Evolutionary conservation across 2,113 vertebrate species (phyloP).

Genomic region (Solea solea): DNA sequence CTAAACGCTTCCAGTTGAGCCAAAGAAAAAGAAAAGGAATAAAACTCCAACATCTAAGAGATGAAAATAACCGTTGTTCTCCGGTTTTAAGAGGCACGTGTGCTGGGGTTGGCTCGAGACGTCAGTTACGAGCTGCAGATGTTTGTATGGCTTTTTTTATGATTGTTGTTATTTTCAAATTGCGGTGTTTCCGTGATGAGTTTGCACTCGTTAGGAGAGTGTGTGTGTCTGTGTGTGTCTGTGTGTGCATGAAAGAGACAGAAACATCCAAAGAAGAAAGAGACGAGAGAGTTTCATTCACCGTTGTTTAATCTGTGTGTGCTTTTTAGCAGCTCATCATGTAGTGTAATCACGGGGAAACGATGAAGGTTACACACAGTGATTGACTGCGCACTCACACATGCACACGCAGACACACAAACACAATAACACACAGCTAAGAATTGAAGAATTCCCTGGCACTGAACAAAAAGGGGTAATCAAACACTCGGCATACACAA

Average conservation of each 20-base stretch:
- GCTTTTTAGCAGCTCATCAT: constrained; percentile 69
- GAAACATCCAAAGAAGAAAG: constrained; percentile 10
- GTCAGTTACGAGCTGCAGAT: constrained; percentile 80
- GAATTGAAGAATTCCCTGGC: constrained; percentile 30
- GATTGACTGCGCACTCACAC: constrained; percentile 22
- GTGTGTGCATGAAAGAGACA: constrained; percentile 3
- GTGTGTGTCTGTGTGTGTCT: constrained; percentile 3
- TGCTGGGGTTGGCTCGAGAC: constrained; percentile 62
- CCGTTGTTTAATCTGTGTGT: constrained; percentile 37
- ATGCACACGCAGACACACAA: constrained; percentile 3
- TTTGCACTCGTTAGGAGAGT: constrained; percentile 48
- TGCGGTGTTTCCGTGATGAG: constrained; percentile 68
- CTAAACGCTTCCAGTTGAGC: constrained; percentile 79
- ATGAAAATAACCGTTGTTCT: constrained; percentile 80
- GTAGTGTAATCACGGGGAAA: constrained; percentile 59
- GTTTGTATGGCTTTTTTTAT: constrained; percentile 74
- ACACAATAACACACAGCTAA: constrained; percentile 18
- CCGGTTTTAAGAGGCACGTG: constrained; percentile 76
- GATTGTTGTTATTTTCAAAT: constrained; percentile 81
- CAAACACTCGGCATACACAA: constrained; percentile 38
- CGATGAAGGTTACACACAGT: constrained; percentile 44
- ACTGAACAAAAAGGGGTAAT: constrained; percentile 43
- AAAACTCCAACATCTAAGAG: constrained; percentile 72
- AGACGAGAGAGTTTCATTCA: constrained; percentile 53
- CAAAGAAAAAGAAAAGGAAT: constrained; percentile 70